phyloP scores from a whole-genome alignment of 2,797 vertebrate species.

The Pipistrellus nathusii region DNA sequence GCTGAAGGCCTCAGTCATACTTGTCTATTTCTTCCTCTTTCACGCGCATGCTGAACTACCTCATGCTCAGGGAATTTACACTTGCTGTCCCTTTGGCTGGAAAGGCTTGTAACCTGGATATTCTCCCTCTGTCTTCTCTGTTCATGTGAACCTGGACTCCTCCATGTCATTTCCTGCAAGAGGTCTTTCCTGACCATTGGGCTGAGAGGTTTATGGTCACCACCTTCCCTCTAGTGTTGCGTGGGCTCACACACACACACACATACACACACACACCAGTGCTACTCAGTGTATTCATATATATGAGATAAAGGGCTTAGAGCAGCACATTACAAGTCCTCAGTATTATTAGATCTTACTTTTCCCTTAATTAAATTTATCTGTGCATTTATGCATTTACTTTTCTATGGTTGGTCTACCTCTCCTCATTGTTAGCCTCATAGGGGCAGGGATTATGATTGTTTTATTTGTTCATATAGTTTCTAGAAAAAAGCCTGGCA shows the following conservation, averaged over 20 bases:
- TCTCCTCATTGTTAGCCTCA: background rate
- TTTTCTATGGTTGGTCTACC: background rate
- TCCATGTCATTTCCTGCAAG: background rate
- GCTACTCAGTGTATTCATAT: background rate
- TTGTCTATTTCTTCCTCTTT: background rate
- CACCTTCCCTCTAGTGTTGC: background rate
- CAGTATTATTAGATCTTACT: background rate
- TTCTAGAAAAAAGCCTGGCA: constrained; percentile 10
- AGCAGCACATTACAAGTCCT: background rate
- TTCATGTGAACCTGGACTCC: background rate
- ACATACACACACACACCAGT: background rate
- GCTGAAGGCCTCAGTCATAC: background rate
- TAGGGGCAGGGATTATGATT: background rate
- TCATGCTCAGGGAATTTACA: constrained; percentile 14
- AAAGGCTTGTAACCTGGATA: background rate
- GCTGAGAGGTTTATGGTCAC: background rate
- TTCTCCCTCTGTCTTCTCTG: background rate
- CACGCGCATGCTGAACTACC: background rate
- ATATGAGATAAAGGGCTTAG: background rate
- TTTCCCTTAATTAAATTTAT: background rate
- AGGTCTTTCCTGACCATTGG: background rate
- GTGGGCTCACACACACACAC: no score
- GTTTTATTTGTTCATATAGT: background rate
- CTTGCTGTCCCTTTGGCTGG: background rate
- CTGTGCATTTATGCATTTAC: background rate